phyloP scores from a whole-genome alignment of 2,797 vertebrate species.

The Sciurus carolinensis region DNA sequence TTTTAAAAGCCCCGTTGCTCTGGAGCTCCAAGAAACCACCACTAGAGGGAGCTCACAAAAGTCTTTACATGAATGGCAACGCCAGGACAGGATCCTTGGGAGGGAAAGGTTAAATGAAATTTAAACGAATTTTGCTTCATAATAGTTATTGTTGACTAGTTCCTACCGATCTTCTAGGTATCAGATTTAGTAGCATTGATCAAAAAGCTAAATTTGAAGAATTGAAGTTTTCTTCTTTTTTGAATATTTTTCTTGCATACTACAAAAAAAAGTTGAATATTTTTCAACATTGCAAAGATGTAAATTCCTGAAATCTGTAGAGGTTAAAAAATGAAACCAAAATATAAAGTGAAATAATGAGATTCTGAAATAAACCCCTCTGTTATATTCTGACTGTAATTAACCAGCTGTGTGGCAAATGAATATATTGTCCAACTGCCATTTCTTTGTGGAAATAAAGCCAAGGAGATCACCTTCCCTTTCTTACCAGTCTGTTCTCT shows the following conservation, averaged over 20 bases:
- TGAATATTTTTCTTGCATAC: constrained; percentile 50
- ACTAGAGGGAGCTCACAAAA: constrained; percentile 62
- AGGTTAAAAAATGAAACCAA: constrained; percentile 59
- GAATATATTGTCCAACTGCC: not conserved
- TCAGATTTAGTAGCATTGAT: not conserved
- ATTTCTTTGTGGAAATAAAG: constrained; percentile 54
- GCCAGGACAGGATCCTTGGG: not conserved
- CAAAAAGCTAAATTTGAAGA: constrained; percentile 5
- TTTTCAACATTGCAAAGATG: constrained; percentile 52
- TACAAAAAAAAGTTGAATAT: not conserved
- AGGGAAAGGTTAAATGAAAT: not conserved
- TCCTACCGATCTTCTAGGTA: not conserved
- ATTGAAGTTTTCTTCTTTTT: constrained; percentile 18
- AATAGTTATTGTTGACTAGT: not conserved
- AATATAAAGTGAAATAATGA: constrained; percentile 34
- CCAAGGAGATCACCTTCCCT: not conserved
- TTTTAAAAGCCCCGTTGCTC: not conserved
- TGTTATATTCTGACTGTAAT: not conserved
- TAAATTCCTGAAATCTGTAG: not conserved
- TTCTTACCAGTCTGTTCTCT: not conserved
- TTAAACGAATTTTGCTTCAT: not conserved
- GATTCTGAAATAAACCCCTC: constrained; percentile 29
- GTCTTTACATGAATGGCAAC: not conserved
- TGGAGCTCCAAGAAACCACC: not conserved
- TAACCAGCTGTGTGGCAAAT: constrained; percentile 19